Percentiles rank a stretch among this genome's conserved stretches.
phyloP scores from a whole-genome alignment of 2,888 invertebrate genomes.

The Hecatera dysodea region DNA sequence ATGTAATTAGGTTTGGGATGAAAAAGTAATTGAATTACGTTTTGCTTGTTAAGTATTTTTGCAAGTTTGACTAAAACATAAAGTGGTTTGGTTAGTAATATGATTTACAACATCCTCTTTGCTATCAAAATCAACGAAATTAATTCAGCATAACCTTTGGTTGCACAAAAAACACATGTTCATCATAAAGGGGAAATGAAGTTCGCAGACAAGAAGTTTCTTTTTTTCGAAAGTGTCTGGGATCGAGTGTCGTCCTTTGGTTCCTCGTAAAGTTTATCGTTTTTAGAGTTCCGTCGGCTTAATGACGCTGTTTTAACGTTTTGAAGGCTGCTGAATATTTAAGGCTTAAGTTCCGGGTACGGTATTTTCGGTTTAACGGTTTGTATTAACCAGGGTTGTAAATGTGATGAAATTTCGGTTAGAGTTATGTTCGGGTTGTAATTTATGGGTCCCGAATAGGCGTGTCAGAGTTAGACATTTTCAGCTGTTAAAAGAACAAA shows the following conservation, averaged over 20 bases:
- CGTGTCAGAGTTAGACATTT: constrained; percentile 17
- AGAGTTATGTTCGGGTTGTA: constrained; percentile 54
- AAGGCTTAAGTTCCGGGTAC: constrained; percentile 66
- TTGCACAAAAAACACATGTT: constrained; percentile 26
- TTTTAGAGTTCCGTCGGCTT: constrained; percentile 82
- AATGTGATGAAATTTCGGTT: constrained; percentile 63
- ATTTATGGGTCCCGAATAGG: constrained; percentile 49
- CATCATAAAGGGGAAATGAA: constrained; percentile 69
- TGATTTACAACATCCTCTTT: background rate
- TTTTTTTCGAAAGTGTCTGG: constrained; percentile 85
- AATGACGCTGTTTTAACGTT: constrained; percentile 73
- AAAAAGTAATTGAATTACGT: constrained; percentile 39
- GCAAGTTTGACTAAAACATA: background rate
- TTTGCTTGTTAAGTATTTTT: background rate
- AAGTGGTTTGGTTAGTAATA: background rate
- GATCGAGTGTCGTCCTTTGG: constrained; percentile 84
- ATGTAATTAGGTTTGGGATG: constrained; percentile 38
- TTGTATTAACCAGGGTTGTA: constrained; percentile 61
- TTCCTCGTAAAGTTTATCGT: constrained; percentile 86
- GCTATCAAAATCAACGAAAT: background rate
- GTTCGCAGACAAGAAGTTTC: constrained; percentile 79
- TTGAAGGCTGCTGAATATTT: constrained; percentile 68
- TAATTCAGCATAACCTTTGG: constrained; percentile 19
- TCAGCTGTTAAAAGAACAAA: constrained; percentile 8
- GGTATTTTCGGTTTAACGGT: constrained; percentile 64